A percentile compares a stretch with the other conserved stretches of the same genome.
phyloP scores from a whole-genome alignment of 2,888 invertebrate genomes.

The Tinea trinotella region DNA sequence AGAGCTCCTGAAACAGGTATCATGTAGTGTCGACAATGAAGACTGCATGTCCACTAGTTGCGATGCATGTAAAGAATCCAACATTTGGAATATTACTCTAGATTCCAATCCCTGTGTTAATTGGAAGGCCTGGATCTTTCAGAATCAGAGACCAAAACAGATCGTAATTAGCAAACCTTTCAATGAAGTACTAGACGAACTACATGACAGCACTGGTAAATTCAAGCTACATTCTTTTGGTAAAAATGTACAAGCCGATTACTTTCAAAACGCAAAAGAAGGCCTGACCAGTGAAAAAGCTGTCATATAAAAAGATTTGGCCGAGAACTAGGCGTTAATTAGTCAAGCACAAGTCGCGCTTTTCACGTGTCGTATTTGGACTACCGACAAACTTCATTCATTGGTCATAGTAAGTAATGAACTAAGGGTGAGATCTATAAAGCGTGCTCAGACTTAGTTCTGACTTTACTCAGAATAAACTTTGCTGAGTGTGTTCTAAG shows the following conservation, averaged over 20 bases:
- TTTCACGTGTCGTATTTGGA: too few species aligned
- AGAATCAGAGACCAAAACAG: slow-evolving; percentile 21
- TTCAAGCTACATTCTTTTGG: slow-evolving; percentile 24
- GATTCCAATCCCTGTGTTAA: slow-evolving; percentile 24
- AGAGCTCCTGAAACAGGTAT: too few species aligned
- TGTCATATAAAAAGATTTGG: slow-evolving; percentile 4
- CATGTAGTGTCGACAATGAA: too few species aligned
- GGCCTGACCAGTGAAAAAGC: slow-evolving; percentile 1
- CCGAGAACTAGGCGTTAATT: too few species aligned
- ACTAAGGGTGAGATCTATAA: too few species aligned
- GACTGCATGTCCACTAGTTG: too few species aligned
- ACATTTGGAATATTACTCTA: slow-evolving; percentile 24
- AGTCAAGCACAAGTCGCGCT: too few species aligned
- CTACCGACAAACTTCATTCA: too few species aligned
- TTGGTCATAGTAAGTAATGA: too few species aligned
- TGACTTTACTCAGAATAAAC: too few species aligned
- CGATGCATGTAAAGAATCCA: slow-evolving; percentile 26
- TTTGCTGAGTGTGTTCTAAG: too few species aligned
- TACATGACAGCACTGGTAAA: slow-evolving; percentile 23
- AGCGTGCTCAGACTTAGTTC: too few species aligned
- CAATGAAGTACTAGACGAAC: slow-evolving; percentile 22
- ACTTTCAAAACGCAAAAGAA: slow-evolving; percentile 24
- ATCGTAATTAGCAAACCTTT: slow-evolving; percentile 18
- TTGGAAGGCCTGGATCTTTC: slow-evolving; percentile 19
- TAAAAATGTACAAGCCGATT: slow-evolving; percentile 24